Evolutionary conservation across 2,888 invertebrate species (phyloP).

Genomic region (Dorcus hopei): DNA sequence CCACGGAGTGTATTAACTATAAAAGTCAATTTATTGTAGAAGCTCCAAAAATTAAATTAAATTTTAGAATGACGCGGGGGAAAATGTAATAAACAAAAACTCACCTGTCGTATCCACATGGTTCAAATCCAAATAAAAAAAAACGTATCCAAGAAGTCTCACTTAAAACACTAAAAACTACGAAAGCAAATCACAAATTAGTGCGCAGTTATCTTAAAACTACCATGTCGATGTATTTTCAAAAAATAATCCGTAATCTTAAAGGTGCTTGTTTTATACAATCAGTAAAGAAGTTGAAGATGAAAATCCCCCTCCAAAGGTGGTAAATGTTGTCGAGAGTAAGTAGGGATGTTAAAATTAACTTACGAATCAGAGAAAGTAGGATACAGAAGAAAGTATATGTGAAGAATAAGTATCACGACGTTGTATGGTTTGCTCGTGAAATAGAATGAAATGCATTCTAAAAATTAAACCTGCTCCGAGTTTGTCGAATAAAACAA

Average conservation of each 20-base stretch:
- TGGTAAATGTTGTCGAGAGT: constrained; percentile 22
- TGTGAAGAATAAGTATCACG: constrained; percentile 27
- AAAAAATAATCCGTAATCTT: constrained; percentile 31
- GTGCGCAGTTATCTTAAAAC: constrained; percentile 7
- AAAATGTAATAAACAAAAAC: constrained; percentile 18
- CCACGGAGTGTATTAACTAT: no score
- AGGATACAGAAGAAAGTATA: constrained; percentile 34
- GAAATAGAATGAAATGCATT: constrained; percentile 21
- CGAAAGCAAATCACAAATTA: constrained; percentile 18
- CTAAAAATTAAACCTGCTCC: background rate
- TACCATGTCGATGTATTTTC: constrained; percentile 29
- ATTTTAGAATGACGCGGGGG: no score
- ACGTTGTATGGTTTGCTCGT: constrained; percentile 22
- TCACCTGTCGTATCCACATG: constrained; percentile 28
- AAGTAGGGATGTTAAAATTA: constrained; percentile 28
- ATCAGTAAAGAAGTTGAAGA: constrained; percentile 25
- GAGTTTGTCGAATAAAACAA: no score
- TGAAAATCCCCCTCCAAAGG: constrained; percentile 23
- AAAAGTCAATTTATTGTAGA: no score
- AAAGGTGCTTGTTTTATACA: constrained; percentile 33
- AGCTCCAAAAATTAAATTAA: no score
- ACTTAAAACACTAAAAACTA: constrained; percentile 25
- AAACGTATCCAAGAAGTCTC: constrained; percentile 21
- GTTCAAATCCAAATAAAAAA: constrained; percentile 19
- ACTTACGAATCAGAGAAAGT: constrained; percentile 33